phyloP scores from a whole-genome alignment of 2,113 vertebrate species.

The Monarcha castaneiventris region DNA sequence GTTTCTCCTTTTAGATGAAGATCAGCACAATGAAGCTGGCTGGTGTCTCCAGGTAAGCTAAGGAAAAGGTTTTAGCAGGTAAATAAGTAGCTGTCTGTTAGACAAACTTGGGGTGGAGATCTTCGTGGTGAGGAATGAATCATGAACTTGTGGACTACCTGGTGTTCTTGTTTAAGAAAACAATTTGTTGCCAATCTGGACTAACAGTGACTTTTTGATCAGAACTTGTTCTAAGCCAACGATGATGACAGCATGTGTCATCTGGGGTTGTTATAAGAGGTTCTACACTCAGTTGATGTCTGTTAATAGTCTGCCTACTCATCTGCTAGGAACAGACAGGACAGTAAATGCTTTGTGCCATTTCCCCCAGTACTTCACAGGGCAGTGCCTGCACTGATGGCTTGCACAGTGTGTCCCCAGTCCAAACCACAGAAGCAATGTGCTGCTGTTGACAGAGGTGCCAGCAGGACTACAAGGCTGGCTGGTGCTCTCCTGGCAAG shows the following conservation, averaged over 20 bases:
- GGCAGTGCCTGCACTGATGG: background rate
- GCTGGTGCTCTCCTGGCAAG: background rate
- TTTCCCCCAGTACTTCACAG: background rate
- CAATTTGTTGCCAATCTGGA: background rate
- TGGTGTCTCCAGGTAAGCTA: slow-evolving; percentile 68
- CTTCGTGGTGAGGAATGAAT: background rate
- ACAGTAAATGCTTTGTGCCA: background rate
- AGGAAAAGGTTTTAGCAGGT: background rate
- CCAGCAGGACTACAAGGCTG: background rate
- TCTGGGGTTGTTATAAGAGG: background rate
- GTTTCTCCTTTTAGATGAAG: slow-evolving; percentile 63
- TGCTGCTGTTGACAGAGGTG: background rate
- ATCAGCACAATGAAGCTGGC: slow-evolving; percentile 73
- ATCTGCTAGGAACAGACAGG: background rate
- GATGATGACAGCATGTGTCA: background rate
- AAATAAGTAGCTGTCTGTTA: background rate
- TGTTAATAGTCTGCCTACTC: background rate
- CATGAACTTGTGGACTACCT: background rate
- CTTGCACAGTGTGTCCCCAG: background rate
- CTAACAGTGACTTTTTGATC: background rate
- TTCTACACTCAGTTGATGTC: background rate
- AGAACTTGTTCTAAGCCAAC: background rate
- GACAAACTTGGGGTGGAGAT: background rate
- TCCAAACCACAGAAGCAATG: background rate
- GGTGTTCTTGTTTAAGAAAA: background rate